phyloP scores from a whole-genome alignment of 2,113 vertebrate genomes.

The Sula dactylatra region DNA sequence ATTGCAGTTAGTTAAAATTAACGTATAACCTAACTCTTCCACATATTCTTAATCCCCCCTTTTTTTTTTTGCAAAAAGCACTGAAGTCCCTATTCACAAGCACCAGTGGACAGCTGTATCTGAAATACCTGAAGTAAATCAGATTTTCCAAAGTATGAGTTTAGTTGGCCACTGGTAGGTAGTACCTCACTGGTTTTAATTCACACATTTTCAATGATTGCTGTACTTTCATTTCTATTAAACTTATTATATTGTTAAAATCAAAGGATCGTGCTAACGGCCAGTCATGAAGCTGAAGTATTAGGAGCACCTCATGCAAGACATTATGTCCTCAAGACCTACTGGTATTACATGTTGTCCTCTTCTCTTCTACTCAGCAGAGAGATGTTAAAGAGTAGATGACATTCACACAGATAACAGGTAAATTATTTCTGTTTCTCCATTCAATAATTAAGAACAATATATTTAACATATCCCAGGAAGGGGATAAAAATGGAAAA shows the following conservation, averaged over 20 bases:
- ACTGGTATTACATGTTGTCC: neutral
- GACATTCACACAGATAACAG: neutral
- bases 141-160: neutral
- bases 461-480: neutral
- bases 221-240: neutral
- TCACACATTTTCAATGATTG: neutral
- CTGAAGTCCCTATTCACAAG: neutral
- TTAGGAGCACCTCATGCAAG: constrained; percentile 43
- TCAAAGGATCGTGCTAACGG: neutral
- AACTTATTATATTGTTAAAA: neutral
- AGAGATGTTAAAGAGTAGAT: constrained; percentile 13
- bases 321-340: neutral
- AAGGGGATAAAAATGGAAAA: neutral
- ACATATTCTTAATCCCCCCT: neutral
- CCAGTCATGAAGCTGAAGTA: neutral
- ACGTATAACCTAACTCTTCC: neutral
- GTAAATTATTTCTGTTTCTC: neutral
- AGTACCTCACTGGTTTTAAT: neutral
- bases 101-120: neutral
- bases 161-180: neutral
- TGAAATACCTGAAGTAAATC: neutral
- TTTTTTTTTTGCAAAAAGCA: neutral
- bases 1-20: neutral
- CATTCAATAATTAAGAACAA: neutral
- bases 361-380: neutral